These are phyloP conservation scores for Cybosia mesomella DNA, from an alignment of 2,888 invertebrate species.

Conservation along the genomic window DNA sequence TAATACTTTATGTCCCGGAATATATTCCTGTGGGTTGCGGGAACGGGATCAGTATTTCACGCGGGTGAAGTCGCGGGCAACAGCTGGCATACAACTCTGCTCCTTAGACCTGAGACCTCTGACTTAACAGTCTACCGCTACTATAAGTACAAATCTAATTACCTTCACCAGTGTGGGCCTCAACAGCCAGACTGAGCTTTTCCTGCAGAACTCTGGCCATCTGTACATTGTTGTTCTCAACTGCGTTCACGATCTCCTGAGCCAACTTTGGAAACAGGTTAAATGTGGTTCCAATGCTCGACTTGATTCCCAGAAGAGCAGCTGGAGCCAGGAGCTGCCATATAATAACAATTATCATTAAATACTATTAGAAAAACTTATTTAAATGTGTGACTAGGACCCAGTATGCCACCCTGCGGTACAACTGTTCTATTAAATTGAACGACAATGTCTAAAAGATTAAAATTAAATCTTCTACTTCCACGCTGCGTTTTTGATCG, in stretches of 20 bases:
- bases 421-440: neutral
- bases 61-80: too few species aligned
- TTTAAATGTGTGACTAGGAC: neutral
- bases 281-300: conserved; percentile 90
- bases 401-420: neutral
- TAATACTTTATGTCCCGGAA: too few species aligned
- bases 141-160: conserved; percentile 23
- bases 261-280: conserved; percentile 89
- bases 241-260: conserved; percentile 84
- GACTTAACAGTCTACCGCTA: too few species aligned
- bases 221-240: conserved; percentile 77
- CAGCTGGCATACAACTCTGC: too few species aligned
- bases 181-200: conserved; percentile 81
- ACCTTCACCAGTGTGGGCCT: conserved; percentile 86
- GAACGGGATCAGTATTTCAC: too few species aligned
- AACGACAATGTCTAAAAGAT: neutral
- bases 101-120: too few species aligned
- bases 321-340: conserved; percentile 89
- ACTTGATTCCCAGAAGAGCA: conserved; percentile 89
- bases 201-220: conserved; percentile 85
- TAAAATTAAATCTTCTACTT: too few species aligned
- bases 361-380: neutral
- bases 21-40: too few species aligned
- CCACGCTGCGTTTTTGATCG: neutral
- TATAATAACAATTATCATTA: conserved; percentile 37